phyloP scores from a whole-genome alignment of 2,113 vertebrate genomes.

The Diadophis punctatus region DNA sequence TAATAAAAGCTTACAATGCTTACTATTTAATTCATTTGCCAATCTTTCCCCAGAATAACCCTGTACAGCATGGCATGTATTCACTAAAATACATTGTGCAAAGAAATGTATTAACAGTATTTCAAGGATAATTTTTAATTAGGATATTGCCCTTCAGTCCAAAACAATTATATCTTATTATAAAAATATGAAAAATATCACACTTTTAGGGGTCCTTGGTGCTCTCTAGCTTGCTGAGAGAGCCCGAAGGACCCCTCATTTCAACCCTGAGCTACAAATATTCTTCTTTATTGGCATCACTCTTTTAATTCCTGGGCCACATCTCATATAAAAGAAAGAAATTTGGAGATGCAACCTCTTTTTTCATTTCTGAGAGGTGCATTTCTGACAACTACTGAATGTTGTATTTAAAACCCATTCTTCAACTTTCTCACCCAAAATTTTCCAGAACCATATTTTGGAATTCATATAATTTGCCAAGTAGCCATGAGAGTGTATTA shows the following conservation, averaged over 20 bases:
- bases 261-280: too few species aligned
- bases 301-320: not conserved
- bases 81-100: not conserved
- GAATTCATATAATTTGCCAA: not conserved
- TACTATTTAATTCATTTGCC: not conserved
- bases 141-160: not conserved
- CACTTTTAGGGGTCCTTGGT: not conserved
- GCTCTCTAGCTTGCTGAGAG: too few species aligned
- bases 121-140: not conserved
- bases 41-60: not conserved
- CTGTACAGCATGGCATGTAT: not conserved
- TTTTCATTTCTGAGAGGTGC: not conserved
- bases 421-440: not conserved
- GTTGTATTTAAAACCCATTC: not conserved
- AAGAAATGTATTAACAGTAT: not conserved
- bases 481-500: not conserved
- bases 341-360: not conserved
- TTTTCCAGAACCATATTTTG: not conserved
- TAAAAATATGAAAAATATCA: not conserved
- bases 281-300: not conserved
- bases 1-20: not conserved
- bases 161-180: not conserved
- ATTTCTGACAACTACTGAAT: not conserved
- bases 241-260: too few species aligned
- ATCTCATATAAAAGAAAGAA: not conserved